Percentiles rank a stretch among this genome's conserved stretches.
Evolutionary conservation across 2,888 invertebrate species (phyloP).

Genomic region (Zygaena filipendulae): DNA sequence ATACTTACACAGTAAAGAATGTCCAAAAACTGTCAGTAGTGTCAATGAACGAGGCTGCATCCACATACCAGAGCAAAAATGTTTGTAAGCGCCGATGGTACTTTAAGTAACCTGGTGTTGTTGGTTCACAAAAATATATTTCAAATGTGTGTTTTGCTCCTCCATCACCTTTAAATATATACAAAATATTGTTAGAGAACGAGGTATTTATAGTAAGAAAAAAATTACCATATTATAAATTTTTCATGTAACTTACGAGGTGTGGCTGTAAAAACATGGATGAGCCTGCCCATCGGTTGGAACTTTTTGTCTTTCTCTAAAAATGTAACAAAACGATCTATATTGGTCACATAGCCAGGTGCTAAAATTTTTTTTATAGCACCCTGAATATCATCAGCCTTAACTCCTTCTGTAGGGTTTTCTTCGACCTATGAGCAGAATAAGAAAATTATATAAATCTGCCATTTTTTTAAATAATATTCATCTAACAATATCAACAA

Average conservation of each 20-base stretch:
- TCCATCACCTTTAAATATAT: constrained; percentile 30
- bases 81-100: constrained; percentile 90
- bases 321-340: constrained; percentile 76
- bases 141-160: constrained; percentile 72
- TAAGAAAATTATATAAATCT: no score
- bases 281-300: constrained; percentile 77
- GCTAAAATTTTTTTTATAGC: constrained; percentile 76
- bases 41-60: constrained; percentile 95
- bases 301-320: constrained; percentile 80
- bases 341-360: constrained; percentile 75
- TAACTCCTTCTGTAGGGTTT: constrained; percentile 64
- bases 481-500: no score
- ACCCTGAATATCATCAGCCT: constrained; percentile 81
- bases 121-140: constrained; percentile 81
- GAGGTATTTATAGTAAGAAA: no score
- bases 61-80: constrained; percentile 94
- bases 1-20: constrained; percentile 80
- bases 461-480: no score
- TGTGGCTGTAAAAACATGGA: constrained; percentile 68
- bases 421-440: constrained; percentile 60
- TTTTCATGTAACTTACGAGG: constrained; percentile 56
- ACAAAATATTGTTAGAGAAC: no score
- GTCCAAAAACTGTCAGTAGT: constrained; percentile 93
- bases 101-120: constrained; percentile 76
- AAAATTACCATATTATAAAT: not conserved